Conservation (phyloP, 2,113 vertebrate genomes). For the Gobio gobio region DNA sequence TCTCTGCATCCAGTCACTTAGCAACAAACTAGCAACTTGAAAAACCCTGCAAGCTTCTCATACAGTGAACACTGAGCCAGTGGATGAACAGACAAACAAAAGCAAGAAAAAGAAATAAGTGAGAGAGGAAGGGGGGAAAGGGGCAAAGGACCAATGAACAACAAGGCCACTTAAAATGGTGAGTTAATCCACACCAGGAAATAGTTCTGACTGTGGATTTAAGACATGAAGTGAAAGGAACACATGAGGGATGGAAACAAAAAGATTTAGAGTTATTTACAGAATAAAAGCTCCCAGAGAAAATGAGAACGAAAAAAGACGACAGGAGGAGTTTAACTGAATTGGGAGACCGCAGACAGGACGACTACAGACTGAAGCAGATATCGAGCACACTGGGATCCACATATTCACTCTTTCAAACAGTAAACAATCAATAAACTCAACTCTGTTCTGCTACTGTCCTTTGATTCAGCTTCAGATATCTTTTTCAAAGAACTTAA, state of each 20-base stretch:
- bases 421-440: neutral
- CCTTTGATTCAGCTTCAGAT: neutral
- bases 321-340: neutral
- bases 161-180: neutral
- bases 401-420: neutral
- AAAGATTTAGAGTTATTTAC: neutral
- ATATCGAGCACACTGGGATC: neutral
- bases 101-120: neutral
- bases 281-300: neutral
- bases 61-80: constrained; percentile 16
- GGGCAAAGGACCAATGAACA: neutral
- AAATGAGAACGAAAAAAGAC: neutral
- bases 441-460: neutral
- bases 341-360: neutral
- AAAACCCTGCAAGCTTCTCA: constrained; percentile 23
- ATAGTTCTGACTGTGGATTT: neutral
- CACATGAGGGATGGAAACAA: neutral
- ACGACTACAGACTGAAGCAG: constrained; percentile 13
- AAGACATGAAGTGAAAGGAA: neutral
- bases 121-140: neutral
- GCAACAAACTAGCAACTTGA: constrained; percentile 49
- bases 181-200: neutral
- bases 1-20: constrained; percentile 54
- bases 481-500: neutral
- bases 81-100: constrained; percentile 32